Evolutionary conservation across 35 echinoderm and acorn worm genomes (phyloP).

Genomic region (Apostichopus parvimensis): DNA sequence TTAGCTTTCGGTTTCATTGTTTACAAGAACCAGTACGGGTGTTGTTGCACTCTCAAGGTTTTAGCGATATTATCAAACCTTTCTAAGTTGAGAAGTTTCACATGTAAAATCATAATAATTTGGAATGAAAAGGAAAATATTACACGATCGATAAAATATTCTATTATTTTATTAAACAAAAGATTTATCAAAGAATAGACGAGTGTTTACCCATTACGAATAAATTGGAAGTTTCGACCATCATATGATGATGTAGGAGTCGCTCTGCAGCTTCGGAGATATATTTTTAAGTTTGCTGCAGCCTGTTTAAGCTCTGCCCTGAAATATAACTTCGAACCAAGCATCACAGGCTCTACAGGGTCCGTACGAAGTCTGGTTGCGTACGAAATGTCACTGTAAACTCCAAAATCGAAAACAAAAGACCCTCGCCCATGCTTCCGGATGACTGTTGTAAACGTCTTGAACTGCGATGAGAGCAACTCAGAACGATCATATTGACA

Average conservation of each 20-base stretch:
- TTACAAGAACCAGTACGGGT: too few relatives aligned
- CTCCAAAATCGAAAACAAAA: not conserved
- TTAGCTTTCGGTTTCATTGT: too few relatives aligned
- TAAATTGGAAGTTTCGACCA: not conserved
- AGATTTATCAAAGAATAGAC: too few relatives aligned
- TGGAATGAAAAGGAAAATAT: too few relatives aligned
- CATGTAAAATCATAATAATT: too few relatives aligned
- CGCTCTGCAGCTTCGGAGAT: constrained; percentile 5
- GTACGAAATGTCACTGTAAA: not conserved
- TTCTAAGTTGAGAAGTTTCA: too few relatives aligned
- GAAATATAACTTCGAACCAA: constrained; percentile 1
- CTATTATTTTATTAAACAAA: too few relatives aligned
- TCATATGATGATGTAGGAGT: not conserved
- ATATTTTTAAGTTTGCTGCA: not conserved
- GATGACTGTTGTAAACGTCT: not conserved
- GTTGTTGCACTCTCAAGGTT: too few relatives aligned
- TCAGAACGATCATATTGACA: constrained; percentile 2
- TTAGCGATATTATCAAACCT: too few relatives aligned
- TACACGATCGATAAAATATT: too few relatives aligned
- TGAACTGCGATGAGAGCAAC: not conserved
- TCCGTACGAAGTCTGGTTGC: not conserved
- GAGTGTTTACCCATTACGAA: not conserved
- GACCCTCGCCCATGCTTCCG: not conserved
- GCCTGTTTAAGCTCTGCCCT: not conserved
- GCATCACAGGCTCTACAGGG: not conserved